Evolutionary conservation across 2,888 invertebrate genomes (phyloP).

Genomic region (Eupeodes luniger): DNA sequence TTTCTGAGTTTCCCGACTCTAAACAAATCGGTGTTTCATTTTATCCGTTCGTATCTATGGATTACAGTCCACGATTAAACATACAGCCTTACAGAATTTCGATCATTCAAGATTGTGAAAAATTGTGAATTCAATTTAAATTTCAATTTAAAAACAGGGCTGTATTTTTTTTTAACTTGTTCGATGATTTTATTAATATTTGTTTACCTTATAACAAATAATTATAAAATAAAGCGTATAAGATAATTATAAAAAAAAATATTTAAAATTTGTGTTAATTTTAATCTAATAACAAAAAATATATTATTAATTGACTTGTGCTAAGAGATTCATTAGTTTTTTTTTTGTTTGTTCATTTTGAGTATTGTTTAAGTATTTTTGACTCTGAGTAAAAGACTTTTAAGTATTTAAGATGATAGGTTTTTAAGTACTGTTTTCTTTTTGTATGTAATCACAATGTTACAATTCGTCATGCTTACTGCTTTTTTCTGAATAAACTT

Average conservation of each 20-base stretch:
- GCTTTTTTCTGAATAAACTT: conserved; percentile 34
- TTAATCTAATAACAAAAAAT: conserved; percentile 15
- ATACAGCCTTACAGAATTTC: no score
- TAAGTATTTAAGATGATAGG: conserved; percentile 1
- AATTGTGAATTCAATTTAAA: no score
- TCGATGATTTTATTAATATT: not conserved
- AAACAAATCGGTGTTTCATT: no score
- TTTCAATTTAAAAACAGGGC: no score
- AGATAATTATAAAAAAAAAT: not conserved
- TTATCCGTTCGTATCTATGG: no score
- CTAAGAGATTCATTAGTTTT: conserved; percentile 16
- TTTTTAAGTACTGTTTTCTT: not conserved
- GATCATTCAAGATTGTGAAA: no score
- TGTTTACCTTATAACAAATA: not conserved
- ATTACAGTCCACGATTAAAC: no score
- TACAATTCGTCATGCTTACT: conserved; percentile 69
- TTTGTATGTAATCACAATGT: not conserved
- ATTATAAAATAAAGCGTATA: not conserved
- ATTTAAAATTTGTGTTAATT: conserved; percentile 23
- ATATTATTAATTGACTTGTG: conserved; percentile 31
- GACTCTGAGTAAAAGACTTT: not conserved
- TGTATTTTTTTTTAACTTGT: not conserved
- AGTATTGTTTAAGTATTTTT: conserved; percentile 9
- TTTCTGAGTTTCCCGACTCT: no score
- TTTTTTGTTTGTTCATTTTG: not conserved